Base-by-base conservation (phyloP, 2,113 vertebrate species). In the Globicephala melas region DNA sequence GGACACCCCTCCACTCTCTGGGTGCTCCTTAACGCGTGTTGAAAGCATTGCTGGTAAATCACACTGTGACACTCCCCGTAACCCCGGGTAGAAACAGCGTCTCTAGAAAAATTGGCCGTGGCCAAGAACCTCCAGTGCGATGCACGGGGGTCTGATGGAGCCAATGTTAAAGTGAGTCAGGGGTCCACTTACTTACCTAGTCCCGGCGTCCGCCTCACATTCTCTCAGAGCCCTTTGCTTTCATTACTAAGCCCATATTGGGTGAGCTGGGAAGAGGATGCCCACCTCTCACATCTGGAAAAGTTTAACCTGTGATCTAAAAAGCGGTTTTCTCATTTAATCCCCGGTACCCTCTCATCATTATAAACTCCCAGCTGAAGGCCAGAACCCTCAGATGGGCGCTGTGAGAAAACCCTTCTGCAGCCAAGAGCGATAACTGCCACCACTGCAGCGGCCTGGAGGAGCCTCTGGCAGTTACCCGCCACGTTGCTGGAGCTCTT, bases 41-140 rank as follows among this genome's bases (percentile, higher is more conserved):
- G 87, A 97, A 97, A 97, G 83, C 95, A 65, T 53, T 95, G 88
- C 20, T 96, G 97, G 96, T 98, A 98, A 98, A 98, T 98, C 97
- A 94, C 15, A 18, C 58, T 55, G 12, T 97, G 97, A 95, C 53
- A 1, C 82, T 84, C 94, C 62, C 94, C 77, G 1, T 81, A 97
- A 97, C 96, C 90, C 26, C 93, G 94, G 92, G 87, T 97, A 96
- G 95, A 97, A 98, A 94, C 3, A 74, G 71, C 95, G 53, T 94
- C 96, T 97, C 92, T 18, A 76, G 89, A 97, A 97, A 98, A 98
- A 96, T 97, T 88, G 97, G 96, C 95, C 92, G 89, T 89, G 80
- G 41, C 68, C 96, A 81, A 25, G 60, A 98, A 67, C 96, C 94
- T 97, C 93, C 96, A 89, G 2, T 87, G 97, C 93, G 96, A 93